Evolutionary conservation across 2,888 invertebrate genomes (phyloP).

Genomic region (Tipula vernalis): DNA sequence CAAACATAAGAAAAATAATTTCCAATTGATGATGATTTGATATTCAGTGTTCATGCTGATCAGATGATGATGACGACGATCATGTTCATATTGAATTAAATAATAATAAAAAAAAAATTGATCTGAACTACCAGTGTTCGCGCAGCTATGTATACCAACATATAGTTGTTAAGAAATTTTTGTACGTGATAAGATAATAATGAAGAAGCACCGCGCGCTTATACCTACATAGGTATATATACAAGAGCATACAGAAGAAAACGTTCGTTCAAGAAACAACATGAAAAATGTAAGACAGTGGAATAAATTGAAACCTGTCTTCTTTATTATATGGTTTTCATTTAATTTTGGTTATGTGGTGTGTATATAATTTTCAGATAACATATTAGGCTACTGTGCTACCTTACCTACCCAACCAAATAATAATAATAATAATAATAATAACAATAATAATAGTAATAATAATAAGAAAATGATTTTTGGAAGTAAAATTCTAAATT

Average conservation of each 20-base stretch:
- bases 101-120: neutral
- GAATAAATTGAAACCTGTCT: constrained; percentile 4
- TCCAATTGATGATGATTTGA: neutral
- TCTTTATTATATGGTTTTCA: neutral
- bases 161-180: neutral
- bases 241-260: neutral
- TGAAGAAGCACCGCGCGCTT: neutral
- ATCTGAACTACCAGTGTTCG: neutral
- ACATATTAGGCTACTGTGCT: constrained; percentile 4
- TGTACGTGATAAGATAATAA: constrained; percentile 4
- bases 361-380: neutral
- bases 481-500: neutral
- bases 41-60: neutral
- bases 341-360: neutral
- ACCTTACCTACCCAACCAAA: constrained; percentile 4
- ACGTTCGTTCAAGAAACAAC: neutral
- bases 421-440: neutral
- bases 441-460: neutral
- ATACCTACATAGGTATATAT: neutral
- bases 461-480: neutral
- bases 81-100: neutral
- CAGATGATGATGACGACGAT: neutral
- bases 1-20: neutral
- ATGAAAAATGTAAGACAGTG: neutral
- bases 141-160: neutral